Percentiles rank a stretch among this genome's conserved stretches.
Evolutionary conservation across 1,140 invertebrate genomes (phyloP).

Genomic region (Plutomurus gul): DNA sequence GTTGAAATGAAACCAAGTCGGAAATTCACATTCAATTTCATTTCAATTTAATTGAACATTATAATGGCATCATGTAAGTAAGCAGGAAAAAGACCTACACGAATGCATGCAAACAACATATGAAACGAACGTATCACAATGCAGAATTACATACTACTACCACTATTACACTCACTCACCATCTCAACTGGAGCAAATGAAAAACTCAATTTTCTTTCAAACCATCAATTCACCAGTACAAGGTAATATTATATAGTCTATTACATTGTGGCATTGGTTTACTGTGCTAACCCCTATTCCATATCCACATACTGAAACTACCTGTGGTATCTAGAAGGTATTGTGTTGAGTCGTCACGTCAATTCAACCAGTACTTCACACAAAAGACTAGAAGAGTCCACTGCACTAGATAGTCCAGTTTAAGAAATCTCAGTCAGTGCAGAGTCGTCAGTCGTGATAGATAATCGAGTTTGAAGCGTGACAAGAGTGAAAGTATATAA

Average conservation of each 20-base stretch:
- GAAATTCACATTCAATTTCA: conserved; percentile 18
- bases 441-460: conserved; percentile 26
- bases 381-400: too few relatives aligned
- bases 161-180: not conserved
- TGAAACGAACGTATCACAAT: not conserved
- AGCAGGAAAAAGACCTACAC: not conserved
- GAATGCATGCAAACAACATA: not conserved
- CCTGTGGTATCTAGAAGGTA: too few relatives aligned
- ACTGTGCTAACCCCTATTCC: too few relatives aligned
- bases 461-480: conserved; percentile 35
- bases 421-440: not conserved
- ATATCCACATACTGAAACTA: too few relatives aligned
- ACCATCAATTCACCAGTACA: not conserved
- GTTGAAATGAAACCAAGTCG: not conserved
- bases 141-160: not conserved
- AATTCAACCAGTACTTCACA: too few relatives aligned
- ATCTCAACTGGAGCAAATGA: not conserved
- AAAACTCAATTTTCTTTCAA: conserved; percentile 17
- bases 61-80: too few relatives aligned
- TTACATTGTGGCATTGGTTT: too few relatives aligned
- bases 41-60: conserved; percentile 12
- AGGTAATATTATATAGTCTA: too few relatives aligned
- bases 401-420: too few relatives aligned
- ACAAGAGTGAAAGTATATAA: conserved; percentile 36
- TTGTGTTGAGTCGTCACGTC: too few relatives aligned